Conservation (phyloP, 2,113 vertebrate species). For the Helogale parvula region DNA sequence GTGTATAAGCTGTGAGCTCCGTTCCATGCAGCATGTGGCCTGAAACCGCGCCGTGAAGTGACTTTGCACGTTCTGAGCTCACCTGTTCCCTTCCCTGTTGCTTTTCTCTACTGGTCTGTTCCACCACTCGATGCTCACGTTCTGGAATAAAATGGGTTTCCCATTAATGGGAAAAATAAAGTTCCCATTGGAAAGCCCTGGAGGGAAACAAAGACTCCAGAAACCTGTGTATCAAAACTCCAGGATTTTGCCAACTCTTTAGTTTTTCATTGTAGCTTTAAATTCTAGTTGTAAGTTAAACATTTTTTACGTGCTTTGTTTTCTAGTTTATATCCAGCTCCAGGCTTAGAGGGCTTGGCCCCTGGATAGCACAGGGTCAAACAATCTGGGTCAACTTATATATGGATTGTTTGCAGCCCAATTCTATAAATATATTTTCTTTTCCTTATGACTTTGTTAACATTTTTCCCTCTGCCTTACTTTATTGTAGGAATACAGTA, state of each 20-base stretch:
- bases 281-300: neutral
- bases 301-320: neutral
- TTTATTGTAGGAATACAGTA: neutral
- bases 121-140: neutral
- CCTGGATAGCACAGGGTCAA: neutral
- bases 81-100: fast-evolving
- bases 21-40: fast-evolving
- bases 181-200: neutral
- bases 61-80: fast-evolving
- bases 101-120: no score
- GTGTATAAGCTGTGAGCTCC: no score
- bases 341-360: neutral
- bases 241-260: neutral
- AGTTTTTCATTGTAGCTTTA: neutral
- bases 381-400: neutral
- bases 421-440: neutral
- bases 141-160: neutral
- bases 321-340: neutral
- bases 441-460: neutral
- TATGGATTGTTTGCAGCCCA: neutral
- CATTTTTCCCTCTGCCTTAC: neutral
- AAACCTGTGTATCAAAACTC: fast-evolving
- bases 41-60: fast-evolving
- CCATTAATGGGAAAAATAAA: no score
- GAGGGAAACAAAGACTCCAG: neutral